A percentile compares a stretch with the other conserved stretches of the same genome.
phyloP scores from a whole-genome alignment of 1,140 invertebrate genomes.

The Paramacrobiotus metropolitanus region DNA sequence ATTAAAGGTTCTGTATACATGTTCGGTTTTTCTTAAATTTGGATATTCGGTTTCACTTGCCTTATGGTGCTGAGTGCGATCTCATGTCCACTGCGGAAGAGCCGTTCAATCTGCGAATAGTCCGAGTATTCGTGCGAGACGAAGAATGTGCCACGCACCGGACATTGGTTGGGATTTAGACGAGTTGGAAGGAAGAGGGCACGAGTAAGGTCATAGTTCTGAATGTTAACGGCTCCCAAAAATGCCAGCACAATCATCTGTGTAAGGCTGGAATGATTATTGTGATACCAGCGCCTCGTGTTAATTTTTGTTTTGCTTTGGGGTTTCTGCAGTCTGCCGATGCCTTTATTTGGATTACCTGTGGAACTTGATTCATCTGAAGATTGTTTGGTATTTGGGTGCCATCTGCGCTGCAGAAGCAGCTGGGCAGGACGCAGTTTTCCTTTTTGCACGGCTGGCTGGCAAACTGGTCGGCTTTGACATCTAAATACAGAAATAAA shows the following conservation, averaged over 20 bases:
- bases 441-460: slow-evolving; percentile 65
- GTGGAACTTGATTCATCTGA: slow-evolving; percentile 17
- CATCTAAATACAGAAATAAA: too few species aligned
- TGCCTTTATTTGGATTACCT: too few species aligned
- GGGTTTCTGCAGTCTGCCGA: too few species aligned
- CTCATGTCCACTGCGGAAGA: slow-evolving; percentile 63
- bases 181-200: slow-evolving; percentile 41
- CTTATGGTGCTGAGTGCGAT: slow-evolving; percentile 53
- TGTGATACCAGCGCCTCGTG: too few species aligned
- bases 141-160: slow-evolving; percentile 74
- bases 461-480: slow-evolving; percentile 45
- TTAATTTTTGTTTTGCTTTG: too few species aligned
- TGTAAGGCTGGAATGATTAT: slow-evolving; percentile 50
- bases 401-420: slow-evolving; percentile 75
- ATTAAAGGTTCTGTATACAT: too few species aligned
- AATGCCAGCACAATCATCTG: slow-evolving; percentile 20
- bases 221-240: slow-evolving; percentile 42
- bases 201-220: slow-evolving; percentile 74
- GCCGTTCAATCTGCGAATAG: slow-evolving; percentile 38
- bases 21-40: too few species aligned
- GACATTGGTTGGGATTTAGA: slow-evolving; percentile 66
- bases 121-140: slow-evolving; percentile 82
- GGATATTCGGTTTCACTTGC: too few species aligned
- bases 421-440: slow-evolving; percentile 65
- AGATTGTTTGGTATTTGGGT: slow-evolving; percentile 33